phyloP scores from a whole-genome alignment of 2,113 vertebrate species.

The Varanus komodoensis region DNA sequence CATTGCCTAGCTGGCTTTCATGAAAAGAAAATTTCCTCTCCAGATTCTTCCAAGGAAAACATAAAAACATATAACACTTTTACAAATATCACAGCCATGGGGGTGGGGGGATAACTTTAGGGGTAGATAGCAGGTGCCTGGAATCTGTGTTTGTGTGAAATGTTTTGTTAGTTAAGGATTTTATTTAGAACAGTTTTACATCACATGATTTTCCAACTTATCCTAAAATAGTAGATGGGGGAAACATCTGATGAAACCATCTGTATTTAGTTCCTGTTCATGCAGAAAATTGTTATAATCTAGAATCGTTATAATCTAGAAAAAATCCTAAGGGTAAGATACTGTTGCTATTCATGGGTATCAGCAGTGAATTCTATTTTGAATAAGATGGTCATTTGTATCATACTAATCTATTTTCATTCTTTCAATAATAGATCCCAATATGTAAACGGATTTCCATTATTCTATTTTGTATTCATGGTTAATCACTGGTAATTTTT shows the following conservation, averaged over 20 bases:
- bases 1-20: constrained; percentile 48
- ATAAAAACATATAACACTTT: constrained; percentile 24
- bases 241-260: background rate
- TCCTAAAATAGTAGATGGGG: constrained; percentile 8
- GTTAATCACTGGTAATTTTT: too few species aligned
- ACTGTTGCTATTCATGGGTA: background rate
- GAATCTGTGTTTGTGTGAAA: constrained; percentile 42
- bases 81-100: constrained; percentile 10
- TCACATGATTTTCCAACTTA: constrained; percentile 10
- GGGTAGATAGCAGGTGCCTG: constrained; percentile 35
- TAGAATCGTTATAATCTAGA: background rate
- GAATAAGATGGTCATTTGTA: too few species aligned
- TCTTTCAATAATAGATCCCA: background rate
- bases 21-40: constrained; percentile 57
- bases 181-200: constrained; percentile 37
- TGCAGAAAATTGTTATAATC: background rate
- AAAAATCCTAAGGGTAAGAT: background rate
- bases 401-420: background rate
- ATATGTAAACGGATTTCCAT: background rate
- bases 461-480: too few species aligned
- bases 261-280: background rate
- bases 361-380: background rate
- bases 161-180: constrained; percentile 16
- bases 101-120: background rate
- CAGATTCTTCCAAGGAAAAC: constrained; percentile 49